These are phyloP conservation scores for Anas bahamensis DNA, from an alignment of 2,797 vertebrate species.

Conservation along the genomic window DNA sequence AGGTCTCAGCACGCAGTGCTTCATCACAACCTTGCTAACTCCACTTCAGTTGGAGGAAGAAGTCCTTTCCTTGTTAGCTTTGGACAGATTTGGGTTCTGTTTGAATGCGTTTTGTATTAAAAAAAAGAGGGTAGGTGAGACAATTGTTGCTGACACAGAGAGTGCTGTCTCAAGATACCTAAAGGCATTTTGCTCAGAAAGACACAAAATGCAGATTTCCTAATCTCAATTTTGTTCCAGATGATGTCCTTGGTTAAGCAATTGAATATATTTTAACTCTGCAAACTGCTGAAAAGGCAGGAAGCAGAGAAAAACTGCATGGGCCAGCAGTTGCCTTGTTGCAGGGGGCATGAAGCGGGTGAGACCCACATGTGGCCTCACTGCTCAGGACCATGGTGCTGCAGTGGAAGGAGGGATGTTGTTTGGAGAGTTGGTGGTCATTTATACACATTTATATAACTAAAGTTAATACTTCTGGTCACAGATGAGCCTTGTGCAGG, in stretches of 20 bases:
- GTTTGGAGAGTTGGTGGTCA: neutral
- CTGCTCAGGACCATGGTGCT: rapidly evolving
- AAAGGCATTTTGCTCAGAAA: conserved; percentile 15
- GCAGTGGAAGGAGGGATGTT: neutral
- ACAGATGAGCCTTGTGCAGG: neutral
- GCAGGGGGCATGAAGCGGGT: neutral
- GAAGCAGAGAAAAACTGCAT: neutral
- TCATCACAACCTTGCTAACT: neutral
- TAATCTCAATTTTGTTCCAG: neutral
- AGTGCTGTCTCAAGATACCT: conserved; percentile 3
- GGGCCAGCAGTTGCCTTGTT: neutral
- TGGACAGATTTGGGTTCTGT: conserved; percentile 32
- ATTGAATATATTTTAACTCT: neutral
- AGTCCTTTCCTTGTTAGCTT: conserved; percentile 63
- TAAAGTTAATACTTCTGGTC: neutral
- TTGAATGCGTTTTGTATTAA: neutral
- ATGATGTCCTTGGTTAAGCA: conserved; percentile 14
- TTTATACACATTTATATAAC: neutral
- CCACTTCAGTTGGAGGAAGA: neutral
- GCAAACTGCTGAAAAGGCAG: conserved; percentile 35
- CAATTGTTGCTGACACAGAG: conserved; percentile 7
- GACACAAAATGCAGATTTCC: neutral
- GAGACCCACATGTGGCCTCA: neutral
- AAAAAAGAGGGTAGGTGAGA: neutral
- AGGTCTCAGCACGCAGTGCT: neutral